Conservation (phyloP, 2,888 invertebrate species). For the Notodonta dromedarius region DNA sequence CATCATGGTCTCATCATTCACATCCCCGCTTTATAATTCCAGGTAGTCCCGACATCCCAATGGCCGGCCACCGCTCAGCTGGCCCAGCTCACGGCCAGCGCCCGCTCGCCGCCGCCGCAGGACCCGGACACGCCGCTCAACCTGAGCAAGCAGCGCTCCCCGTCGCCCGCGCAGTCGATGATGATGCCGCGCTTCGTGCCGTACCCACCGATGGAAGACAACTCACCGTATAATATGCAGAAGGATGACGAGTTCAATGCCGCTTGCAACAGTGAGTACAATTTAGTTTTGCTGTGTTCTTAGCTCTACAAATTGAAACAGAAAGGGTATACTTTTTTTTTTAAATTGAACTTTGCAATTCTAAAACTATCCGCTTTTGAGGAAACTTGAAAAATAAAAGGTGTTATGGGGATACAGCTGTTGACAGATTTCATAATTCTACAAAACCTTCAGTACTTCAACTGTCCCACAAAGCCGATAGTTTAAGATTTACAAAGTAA, state of each 20-base stretch:
- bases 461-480: too few species aligned
- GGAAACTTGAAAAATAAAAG: too few species aligned
- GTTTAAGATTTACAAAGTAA: too few species aligned
- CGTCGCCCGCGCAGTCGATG: slow-evolving; percentile 83
- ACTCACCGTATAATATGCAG: slow-evolving; percentile 67
- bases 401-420: too few species aligned
- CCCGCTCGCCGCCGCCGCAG: slow-evolving; percentile 84
- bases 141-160: slow-evolving; percentile 92
- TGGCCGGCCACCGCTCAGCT: slow-evolving; percentile 90
- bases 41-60: slow-evolving; percentile 81
- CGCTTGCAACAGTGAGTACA: slow-evolving; percentile 71
- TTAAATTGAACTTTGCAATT: too few species aligned
- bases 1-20: too few species aligned
- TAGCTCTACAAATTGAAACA: too few species aligned
- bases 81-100: slow-evolving; percentile 86
- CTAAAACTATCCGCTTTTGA: too few species aligned
- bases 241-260: slow-evolving; percentile 75
- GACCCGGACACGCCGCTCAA: slow-evolving; percentile 95
- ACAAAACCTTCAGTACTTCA: too few species aligned
- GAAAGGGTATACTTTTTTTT: too few species aligned
- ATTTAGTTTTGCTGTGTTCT: too few species aligned
- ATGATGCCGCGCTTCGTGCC: slow-evolving; percentile 81
- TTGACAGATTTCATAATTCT: too few species aligned
- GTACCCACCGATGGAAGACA: slow-evolving; percentile 76
- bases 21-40: slow-evolving; percentile 22